phyloP scores from a whole-genome alignment of 2,888 invertebrate species.

The Troglohyphantes excavatus region DNA sequence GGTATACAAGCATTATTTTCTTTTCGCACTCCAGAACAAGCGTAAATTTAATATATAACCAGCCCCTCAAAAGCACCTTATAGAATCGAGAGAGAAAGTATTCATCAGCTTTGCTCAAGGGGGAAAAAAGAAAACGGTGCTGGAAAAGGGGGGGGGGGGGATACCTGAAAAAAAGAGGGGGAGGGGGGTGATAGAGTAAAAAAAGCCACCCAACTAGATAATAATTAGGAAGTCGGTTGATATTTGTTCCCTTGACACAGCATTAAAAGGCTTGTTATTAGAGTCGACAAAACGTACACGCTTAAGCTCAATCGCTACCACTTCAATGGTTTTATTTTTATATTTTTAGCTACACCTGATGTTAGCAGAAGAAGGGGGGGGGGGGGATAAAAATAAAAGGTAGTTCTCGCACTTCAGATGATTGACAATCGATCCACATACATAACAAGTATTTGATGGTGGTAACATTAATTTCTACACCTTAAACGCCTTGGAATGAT shows the following conservation, averaged over 20 bases:
- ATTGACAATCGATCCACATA: too few relatives aligned
- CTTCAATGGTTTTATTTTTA: constrained; percentile 29
- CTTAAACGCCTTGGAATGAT: too few relatives aligned
- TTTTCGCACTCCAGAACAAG: too few relatives aligned
- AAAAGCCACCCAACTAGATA: constrained; percentile 77
- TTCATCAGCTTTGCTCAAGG: constrained; percentile 22
- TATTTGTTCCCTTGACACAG: constrained; percentile 75
- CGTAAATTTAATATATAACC: too few relatives aligned
- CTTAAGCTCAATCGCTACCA: constrained; percentile 71
- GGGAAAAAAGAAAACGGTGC: neutral
- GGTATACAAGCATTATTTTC: too few relatives aligned
- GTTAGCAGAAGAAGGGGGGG: neutral
- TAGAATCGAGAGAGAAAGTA: too few relatives aligned
- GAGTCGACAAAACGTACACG: constrained; percentile 77
- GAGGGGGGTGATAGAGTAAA: too few relatives aligned
- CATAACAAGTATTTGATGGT: too few relatives aligned
- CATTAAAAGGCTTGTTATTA: constrained; percentile 79
- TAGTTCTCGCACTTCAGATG: neutral
- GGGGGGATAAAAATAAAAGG: too few relatives aligned
- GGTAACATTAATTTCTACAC: too few relatives aligned
- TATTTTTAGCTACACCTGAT: neutral
- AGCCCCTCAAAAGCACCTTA: too few relatives aligned
- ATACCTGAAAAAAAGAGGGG: neutral
- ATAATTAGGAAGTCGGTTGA: constrained; percentile 77
- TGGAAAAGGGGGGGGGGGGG: constrained; percentile 36